phyloP scores from a whole-genome alignment of 2,113 vertebrate genomes.

The Cranoglanis bouderius region DNA sequence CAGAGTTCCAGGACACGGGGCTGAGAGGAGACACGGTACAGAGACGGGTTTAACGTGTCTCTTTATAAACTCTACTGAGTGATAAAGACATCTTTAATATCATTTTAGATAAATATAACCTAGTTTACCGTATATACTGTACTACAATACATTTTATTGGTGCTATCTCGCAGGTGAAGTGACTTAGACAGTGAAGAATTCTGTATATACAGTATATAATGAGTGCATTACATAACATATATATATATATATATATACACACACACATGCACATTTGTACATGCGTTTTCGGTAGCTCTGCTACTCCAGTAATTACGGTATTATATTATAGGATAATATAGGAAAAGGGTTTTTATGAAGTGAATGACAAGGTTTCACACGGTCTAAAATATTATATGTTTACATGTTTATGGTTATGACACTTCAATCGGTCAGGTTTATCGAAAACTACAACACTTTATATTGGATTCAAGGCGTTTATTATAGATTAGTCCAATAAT shows the following conservation, averaged over 20 bases:
- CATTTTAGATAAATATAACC: no score
- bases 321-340: not conserved
- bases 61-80: not conserved
- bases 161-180: no score
- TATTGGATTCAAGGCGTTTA: not conserved
- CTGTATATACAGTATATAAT: no score
- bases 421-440: not conserved
- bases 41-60: not conserved
- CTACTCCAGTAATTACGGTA: not conserved
- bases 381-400: not conserved
- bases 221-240: no score
- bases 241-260: no score
- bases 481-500: not conserved
- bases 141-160: not conserved
- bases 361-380: not conserved
- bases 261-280: not conserved
- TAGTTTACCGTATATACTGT: not conserved
- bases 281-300: not conserved
- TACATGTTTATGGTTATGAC: not conserved
- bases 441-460: no score
- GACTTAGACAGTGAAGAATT: no score
- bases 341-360: not conserved
- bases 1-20: constrained; percentile 49
- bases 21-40: constrained; percentile 54
- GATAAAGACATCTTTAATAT: no score